phyloP scores from a whole-genome alignment of 2,113 vertebrate genomes.

The Monopterus albus region DNA sequence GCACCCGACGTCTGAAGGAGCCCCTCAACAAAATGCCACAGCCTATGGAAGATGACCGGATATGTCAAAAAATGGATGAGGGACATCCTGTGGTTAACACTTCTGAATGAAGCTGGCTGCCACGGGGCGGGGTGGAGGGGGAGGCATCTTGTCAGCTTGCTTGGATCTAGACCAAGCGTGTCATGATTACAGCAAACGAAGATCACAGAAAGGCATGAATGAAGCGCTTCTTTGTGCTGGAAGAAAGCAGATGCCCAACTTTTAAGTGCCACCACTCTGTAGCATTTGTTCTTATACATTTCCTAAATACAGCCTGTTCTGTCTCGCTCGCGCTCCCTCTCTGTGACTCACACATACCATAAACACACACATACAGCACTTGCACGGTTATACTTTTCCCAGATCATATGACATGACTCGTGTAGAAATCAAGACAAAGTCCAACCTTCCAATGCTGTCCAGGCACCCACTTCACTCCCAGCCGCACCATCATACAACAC shows the following conservation, averaged over 20 bases:
- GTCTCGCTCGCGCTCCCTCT: slow-evolving; percentile 15
- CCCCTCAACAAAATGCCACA: slow-evolving; percentile 45
- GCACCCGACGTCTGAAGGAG: slow-evolving; percentile 47
- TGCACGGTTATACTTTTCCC: slow-evolving; percentile 56
- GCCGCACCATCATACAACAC: slow-evolving; percentile 48
- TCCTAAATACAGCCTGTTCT: slow-evolving; percentile 53
- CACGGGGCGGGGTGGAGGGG: slow-evolving; percentile 25
- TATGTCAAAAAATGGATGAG: slow-evolving; percentile 63
- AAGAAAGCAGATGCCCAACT: slow-evolving; percentile 54
- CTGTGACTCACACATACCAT: slow-evolving; percentile 66
- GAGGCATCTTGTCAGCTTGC: slow-evolving; percentile 50
- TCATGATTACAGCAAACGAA: slow-evolving; percentile 40
- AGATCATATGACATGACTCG: slow-evolving; percentile 35
- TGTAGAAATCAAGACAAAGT: slow-evolving; percentile 51
- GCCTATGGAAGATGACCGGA: slow-evolving; percentile 63
- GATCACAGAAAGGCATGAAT: slow-evolving; percentile 64
- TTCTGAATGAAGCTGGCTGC: slow-evolving; percentile 56
- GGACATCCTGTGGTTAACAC: slow-evolving; percentile 64
- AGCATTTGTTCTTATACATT: slow-evolving; percentile 48
- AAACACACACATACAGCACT: slow-evolving; percentile 50
- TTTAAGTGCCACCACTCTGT: slow-evolving; percentile 51
- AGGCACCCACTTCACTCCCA: slow-evolving; percentile 43
- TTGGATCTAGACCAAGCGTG: slow-evolving; percentile 55
- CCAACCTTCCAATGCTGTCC: slow-evolving; percentile 47
- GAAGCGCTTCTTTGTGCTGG: slow-evolving; percentile 73